phyloP scores from a whole-genome alignment of 2,797 vertebrate species.

The Dermochelys coriacea region DNA sequence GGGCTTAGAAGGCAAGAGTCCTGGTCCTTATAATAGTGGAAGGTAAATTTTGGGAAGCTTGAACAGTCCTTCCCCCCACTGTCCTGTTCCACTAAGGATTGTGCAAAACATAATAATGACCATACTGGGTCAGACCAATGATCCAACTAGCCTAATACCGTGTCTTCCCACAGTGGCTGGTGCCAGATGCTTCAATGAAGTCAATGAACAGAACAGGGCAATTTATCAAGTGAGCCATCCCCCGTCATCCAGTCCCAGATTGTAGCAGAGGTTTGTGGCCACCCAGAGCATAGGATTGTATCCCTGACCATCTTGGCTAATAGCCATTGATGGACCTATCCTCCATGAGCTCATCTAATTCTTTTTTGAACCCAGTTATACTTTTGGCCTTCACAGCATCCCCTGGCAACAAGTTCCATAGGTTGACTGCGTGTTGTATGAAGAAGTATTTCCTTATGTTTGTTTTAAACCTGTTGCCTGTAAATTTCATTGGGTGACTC shows the following conservation, averaged over 20 bases:
- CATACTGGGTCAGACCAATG: background rate
- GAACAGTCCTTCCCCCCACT: background rate
- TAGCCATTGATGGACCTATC: background rate
- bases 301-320: background rate
- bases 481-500: background rate
- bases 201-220: background rate
- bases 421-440: background rate
- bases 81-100: background rate
- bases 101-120: background rate
- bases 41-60: background rate
- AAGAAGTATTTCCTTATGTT: background rate
- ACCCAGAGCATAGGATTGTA: background rate
- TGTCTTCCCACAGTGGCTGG: background rate
- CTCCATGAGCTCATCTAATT: background rate
- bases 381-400: background rate
- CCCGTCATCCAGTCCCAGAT: background rate
- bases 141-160: background rate
- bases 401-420: background rate
- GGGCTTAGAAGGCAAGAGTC: background rate
- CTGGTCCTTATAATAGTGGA: background rate
- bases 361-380: background rate
- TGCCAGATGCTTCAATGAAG: background rate
- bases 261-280: background rate
- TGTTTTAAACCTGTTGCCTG: background rate
- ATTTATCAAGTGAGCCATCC: background rate